Base-by-base conservation (phyloP, 2,797 vertebrate genomes). In the Catharus ustulatus region DNA sequence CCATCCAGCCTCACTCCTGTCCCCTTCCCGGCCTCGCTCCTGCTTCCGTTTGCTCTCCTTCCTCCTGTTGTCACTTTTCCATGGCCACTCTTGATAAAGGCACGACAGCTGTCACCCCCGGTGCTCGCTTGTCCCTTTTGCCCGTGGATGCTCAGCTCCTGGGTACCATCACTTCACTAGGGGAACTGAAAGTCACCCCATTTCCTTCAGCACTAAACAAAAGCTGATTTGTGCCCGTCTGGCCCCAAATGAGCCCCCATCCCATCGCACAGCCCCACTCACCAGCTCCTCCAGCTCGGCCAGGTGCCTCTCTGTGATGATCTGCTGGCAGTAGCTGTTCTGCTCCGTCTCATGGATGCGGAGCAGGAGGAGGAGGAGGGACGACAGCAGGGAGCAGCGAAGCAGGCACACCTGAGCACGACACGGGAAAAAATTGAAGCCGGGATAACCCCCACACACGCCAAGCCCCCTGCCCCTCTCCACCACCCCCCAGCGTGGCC, bases 241-340 rank as follows among this genome's bases (percentile, higher is more conserved):
- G 1, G n/a, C 27, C 42, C 48, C 14, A 0, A 8, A n/a, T 2
- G 0, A 78, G 26, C 23, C 52, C 40, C 22, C 1, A 1, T 26
- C n/a, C 16, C 11, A 0, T 1, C 0, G 45, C 66, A 58, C 13
- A 61, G 68, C 64, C 24, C 13, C 2, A 96, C 98, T 98, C 87
- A 98, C 98, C 97, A 98, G 90, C 22, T 97, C 84, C 66, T 98
- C 94, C 74, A 98, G 95, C 38, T 86, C 64, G 2, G 75, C 78
- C 84, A 98, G 95, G 89, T 98, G 97, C 45, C 88, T 80, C 2
- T 95, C 61, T 0, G 93, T 93, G 88, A 98, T 98, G 93, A 98
- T 95, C 74, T 97, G 92, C 36, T 96, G 94, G 94, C 98, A 98
- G 87, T 94, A 87, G 64, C 69, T 84, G 69, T 88, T 96, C 89